phyloP scores from a whole-genome alignment of 2,113 vertebrate genomes.

The Corapipo altera region DNA sequence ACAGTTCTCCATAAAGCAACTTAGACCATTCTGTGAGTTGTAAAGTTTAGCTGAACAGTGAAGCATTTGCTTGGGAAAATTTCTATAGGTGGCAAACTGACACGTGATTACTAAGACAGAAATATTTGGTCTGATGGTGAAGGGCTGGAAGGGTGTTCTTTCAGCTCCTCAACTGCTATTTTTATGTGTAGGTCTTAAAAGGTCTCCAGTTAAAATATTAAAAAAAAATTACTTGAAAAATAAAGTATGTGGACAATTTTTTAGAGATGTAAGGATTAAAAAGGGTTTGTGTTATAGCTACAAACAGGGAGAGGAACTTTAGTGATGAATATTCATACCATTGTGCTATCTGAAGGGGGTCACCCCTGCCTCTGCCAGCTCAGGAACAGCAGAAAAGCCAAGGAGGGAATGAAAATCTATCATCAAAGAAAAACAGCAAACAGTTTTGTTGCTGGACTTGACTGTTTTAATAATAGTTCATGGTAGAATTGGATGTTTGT shows the following conservation, averaged over 20 bases:
- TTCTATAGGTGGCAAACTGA: not conserved
- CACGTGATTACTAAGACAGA: not conserved
- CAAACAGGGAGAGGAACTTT: not conserved
- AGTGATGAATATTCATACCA: not conserved
- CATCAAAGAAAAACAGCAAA: not conserved
- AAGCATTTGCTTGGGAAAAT: not conserved
- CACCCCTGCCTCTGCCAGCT: not conserved
- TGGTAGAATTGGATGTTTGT: not conserved
- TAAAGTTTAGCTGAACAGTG: not conserved
- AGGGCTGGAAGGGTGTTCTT: fast-evolving
- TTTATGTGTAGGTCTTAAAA: not conserved
- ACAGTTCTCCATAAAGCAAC: not conserved
- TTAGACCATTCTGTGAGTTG: not conserved
- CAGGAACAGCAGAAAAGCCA: not conserved
- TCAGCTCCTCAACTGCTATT: not conserved
- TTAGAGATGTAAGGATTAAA: not conserved
- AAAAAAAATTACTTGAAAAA: not conserved
- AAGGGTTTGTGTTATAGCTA: not conserved
- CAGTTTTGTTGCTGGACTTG: not conserved
- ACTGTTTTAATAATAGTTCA: not conserved
- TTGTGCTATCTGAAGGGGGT: not conserved
- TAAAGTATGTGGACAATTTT: not conserved
- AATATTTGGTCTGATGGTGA: not conserved
- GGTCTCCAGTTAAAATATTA: not conserved
- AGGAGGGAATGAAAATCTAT: not conserved